phyloP scores from a whole-genome alignment of 2,888 invertebrate species.

The Caenorhabditis virilis region DNA sequence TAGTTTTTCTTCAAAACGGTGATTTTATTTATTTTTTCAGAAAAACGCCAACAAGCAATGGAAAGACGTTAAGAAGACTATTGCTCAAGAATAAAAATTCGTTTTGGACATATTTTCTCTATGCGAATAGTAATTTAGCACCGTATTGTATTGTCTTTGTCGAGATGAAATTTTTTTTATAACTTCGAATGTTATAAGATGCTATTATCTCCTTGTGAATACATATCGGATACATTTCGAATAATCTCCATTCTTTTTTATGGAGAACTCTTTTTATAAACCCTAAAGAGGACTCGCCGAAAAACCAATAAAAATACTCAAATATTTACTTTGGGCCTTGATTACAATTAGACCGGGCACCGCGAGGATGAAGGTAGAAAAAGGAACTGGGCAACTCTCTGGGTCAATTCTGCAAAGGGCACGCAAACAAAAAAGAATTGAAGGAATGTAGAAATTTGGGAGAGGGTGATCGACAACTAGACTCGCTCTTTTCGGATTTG shows the following conservation, averaged over 20 bases:
- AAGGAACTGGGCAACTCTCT: neutral
- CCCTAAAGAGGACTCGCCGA: neutral
- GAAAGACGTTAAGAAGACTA: slow-evolving; percentile 62
- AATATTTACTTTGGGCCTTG: neutral
- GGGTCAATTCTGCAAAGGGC: slow-evolving; percentile 26
- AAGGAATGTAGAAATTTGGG: neutral
- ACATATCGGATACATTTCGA: no score
- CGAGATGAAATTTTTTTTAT: slow-evolving; percentile 25
- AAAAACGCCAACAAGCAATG: slow-evolving; percentile 65
- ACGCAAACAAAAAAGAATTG: slow-evolving; percentile 16
- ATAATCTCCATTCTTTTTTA: no score
- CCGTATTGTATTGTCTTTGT: neutral
- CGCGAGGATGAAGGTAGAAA: no score
- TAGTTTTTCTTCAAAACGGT: no score
- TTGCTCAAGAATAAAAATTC: slow-evolving; percentile 24
- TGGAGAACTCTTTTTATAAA: no score
- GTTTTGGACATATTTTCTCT: neutral
- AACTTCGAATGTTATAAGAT: slow-evolving; percentile 1
- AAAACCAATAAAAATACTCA: neutral
- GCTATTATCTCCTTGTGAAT: neutral
- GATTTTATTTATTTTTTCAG: slow-evolving; percentile 50
- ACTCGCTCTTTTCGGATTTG: slow-evolving; percentile 6
- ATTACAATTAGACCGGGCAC: neutral
- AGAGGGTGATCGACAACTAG: slow-evolving; percentile 5
- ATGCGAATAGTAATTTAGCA: neutral